Evolutionary conservation across 35 echinoderm and acorn worm genomes (phyloP).

Genomic region (Anneissia japonica): DNA sequence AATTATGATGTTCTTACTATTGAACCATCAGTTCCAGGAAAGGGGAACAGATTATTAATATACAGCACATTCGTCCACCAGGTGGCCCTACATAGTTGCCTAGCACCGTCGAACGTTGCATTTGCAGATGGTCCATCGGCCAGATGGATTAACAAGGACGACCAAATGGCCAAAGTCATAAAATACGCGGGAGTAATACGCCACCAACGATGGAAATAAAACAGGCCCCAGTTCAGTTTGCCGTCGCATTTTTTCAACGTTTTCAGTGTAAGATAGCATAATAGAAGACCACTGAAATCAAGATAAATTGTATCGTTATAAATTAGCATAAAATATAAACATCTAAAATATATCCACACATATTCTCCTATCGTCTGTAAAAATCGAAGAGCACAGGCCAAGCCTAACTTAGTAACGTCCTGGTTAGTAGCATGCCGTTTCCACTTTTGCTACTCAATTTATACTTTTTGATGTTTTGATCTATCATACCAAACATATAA

Average conservation of each 20-base stretch:
- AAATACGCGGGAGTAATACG: constrained; percentile 50
- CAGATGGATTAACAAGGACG: constrained; percentile 13
- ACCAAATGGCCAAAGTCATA: constrained; percentile 24
- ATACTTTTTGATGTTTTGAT: not conserved
- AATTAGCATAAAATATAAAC: too few species aligned
- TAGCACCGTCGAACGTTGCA: not conserved
- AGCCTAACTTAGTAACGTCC: not conserved
- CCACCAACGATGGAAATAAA: constrained; percentile 49
- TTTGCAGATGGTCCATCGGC: not conserved
- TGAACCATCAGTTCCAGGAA: constrained; percentile 2
- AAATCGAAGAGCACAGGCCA: not conserved
- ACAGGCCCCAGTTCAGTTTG: constrained; percentile 49
- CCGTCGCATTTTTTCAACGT: constrained; percentile 23
- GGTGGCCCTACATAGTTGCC: not conserved
- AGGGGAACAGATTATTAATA: constrained; percentile 38
- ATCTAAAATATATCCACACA: not conserved
- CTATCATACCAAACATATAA: not conserved
- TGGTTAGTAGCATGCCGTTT: not conserved
- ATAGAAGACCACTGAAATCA: constrained; percentile 31
- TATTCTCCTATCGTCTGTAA: not conserved
- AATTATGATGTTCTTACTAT: not conserved
- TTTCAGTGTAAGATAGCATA: constrained; percentile 51
- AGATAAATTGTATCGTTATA: too few species aligned
- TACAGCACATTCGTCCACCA: constrained; percentile 49
- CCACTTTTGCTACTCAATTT: too few species aligned